Base-by-base conservation (phyloP, 2,113 vertebrate species). In the Nibea albiflora region DNA sequence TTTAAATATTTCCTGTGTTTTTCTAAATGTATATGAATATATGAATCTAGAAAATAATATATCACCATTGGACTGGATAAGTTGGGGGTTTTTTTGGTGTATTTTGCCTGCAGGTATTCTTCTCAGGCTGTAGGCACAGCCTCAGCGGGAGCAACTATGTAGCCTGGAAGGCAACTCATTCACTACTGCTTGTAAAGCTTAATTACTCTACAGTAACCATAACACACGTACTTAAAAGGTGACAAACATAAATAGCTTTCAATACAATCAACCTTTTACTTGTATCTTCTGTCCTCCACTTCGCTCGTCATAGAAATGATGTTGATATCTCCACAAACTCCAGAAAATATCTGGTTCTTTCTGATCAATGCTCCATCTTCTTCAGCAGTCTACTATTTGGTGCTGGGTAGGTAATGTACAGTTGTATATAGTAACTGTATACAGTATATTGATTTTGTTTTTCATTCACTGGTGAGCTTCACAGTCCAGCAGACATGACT, bases 401-500 rank as follows among this genome's bases (percentile, higher is more conserved):
- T 65, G 44, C 9, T 22, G 49, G 5, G 3, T 20, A 16, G 47
- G 26, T 49, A 52, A 0, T 69, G 14, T 17, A 15, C 35, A 42
- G 8, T 31, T 60, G 35, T 28, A 57, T 57, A 58, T 52, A 64
- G 47, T 19, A 78, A 52, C 67, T 20, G 19, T 26, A 22, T 22
- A 52, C 2, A 14, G 2, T 22, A 0, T 78, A 86, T 83, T 75
- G 75, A 88, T 88, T 61, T 22, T n/a, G 10, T 20, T 79, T 69
- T 79, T 73, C 54, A 71, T 65, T 66, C 70, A 24, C 35, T 20
- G 28, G 20, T 65, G 60, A 70, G 64, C 17, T 70, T 72, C 39
- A 74, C 6, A 5, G 52, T 47, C 46, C 56, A 62, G 63, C 62
- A 69, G 52, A 28, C 60, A 22, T 0, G 1, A 54, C 15, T 20